Conservation (phyloP, 2,113 vertebrate genomes). For the Struthidea cinerea region DNA sequence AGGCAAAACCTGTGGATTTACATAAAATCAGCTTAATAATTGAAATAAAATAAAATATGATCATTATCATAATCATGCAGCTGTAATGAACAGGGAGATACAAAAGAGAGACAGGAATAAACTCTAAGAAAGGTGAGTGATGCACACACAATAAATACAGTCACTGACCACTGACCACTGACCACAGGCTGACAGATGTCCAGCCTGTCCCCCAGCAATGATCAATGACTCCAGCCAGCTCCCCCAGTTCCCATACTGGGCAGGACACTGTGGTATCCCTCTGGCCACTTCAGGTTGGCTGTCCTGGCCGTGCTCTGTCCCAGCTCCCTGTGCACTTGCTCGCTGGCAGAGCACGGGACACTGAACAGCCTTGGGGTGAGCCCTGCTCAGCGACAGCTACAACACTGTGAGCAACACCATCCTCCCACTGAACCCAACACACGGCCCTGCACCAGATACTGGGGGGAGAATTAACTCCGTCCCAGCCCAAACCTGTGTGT, state of each 20-base stretch:
- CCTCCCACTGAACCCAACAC: not conserved
- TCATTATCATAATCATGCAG: not conserved
- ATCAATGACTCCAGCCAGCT: not conserved
- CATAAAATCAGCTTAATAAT: not conserved
- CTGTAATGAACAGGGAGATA: not conserved
- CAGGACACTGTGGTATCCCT: not conserved
- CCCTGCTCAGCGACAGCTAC: not conserved
- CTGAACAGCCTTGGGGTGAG: not conserved
- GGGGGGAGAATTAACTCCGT: not conserved
- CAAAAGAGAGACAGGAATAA: not conserved
- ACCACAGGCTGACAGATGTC: not conserved
- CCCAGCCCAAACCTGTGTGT: not conserved
- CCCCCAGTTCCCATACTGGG: not conserved
- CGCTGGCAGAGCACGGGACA: not conserved
- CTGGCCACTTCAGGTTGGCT: not conserved
- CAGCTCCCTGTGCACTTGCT: not conserved
- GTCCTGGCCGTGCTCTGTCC: not conserved
- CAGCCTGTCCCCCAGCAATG: not conserved
- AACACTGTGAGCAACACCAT: not conserved
- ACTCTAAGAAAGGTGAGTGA: not conserved
- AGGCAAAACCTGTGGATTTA: not conserved
- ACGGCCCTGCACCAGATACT: not conserved
- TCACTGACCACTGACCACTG: no score
- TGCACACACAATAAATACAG: not conserved
- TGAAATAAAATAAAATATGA: not conserved